Base-by-base conservation (phyloP, 2,888 invertebrate genomes). In the Podabrus alpinus region DNA sequence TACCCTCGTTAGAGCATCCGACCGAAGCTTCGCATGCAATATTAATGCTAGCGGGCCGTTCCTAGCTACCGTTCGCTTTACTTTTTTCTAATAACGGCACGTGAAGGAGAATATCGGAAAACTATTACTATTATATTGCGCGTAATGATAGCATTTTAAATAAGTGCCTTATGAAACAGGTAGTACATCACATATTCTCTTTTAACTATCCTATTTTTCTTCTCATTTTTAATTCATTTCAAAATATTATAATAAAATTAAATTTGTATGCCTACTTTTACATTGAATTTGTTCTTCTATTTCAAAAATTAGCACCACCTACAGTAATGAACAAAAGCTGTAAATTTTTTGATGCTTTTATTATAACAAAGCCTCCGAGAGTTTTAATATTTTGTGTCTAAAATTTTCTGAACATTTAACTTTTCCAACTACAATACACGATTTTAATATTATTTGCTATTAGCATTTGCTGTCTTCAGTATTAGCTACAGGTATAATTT, bases 1-100 rank as follows among this genome's bases (percentile, higher is more conserved):
- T 84, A 81, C 81, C 82, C 85, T 85, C 85, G 85, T 85, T 85
- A 85, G 85, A 85, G 84, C 84, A 85, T 85, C 84, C 85, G 84
- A 84, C 84, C 85, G 84, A 84, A 84, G 81, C 85, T 84, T 84
- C 85, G 83, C 84, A 82, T 84, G 85, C 84, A 85, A 85, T 85
- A 85, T 85, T 85, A 84, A 85, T 85, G 84, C 83, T 82, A 82
- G 80, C 83, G 84, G 83, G 75, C 75, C 78, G 74, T 74, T 78
- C 73, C 77, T 74, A 73, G 74, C 66, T 73, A 69, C 71, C 73
- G 74, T 69, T 59, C 72, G 70, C 74, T 71, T 77, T 72, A 66
- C 75, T 77, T 75, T 77, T 73, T 76, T 24, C 73, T 73, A 73
- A 76, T 76, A 73, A 76, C 62, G 71, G 73, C 76, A 73, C 73